Percentiles rank a stretch among this genome's conserved stretches.
Conservation (phyloP, 2,888 invertebrate genomes). For the Nephrocerus scutellatus region DNA sequence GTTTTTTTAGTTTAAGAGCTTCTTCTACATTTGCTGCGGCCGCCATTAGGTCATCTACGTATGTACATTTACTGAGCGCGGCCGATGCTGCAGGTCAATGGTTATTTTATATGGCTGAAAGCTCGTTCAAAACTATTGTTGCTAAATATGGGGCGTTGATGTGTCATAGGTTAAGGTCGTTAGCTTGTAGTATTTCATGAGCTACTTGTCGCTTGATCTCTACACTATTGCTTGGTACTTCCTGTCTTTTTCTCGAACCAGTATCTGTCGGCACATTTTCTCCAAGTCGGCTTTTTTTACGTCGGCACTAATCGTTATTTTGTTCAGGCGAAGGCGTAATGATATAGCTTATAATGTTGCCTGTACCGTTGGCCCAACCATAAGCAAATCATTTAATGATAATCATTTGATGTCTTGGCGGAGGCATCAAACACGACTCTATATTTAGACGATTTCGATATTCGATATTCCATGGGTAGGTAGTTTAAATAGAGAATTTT, state of each 20-base stretch:
- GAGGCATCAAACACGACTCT: constrained; percentile 18
- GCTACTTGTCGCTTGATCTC: constrained; percentile 4
- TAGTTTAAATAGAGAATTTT: too few relatives aligned
- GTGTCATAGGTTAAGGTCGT: constrained; percentile 12
- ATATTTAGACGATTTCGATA: constrained; percentile 15
- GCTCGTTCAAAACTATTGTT: too few relatives aligned
- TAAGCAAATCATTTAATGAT: constrained; percentile 17
- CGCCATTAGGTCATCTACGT: constrained; percentile 12
- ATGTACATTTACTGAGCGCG: too few relatives aligned
- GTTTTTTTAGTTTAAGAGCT: background rate
- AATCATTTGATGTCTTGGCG: constrained; percentile 11
- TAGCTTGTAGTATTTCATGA: constrained; percentile 8
- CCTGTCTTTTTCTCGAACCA: constrained; percentile 8
- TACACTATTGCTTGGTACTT: constrained; percentile 14
- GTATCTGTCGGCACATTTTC: constrained; percentile 16
- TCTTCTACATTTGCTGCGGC: constrained; percentile 1
- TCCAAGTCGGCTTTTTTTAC: too few relatives aligned
- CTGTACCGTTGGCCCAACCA: constrained; percentile 16
- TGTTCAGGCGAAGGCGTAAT: constrained; percentile 9
- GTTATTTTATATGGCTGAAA: too few relatives aligned
- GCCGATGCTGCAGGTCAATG: too few relatives aligned
- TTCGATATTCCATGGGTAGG: constrained; percentile 18
- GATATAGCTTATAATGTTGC: constrained; percentile 14
- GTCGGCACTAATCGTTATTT: constrained; percentile 10
- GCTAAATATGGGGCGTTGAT: constrained; percentile 7